Evolutionary conservation across 2,797 vertebrate species (phyloP), one percentile per base, ranked within the genome.

Genomic region (Merluccius polli): DNA sequence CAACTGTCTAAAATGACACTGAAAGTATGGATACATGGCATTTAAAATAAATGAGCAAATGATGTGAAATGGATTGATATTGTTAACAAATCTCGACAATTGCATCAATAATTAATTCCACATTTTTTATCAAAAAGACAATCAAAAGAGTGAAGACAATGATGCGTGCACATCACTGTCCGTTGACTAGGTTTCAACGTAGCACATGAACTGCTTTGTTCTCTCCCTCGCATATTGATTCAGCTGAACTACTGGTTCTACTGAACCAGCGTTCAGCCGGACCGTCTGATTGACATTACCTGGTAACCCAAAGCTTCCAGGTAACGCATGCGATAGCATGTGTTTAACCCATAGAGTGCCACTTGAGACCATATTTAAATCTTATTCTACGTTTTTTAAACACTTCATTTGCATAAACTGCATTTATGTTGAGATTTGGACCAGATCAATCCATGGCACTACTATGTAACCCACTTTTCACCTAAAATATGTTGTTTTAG

Each of bases 401-500:
- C 44, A 3, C 8, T 35, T 35, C 33, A 35, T n/a, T 59, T 9
- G 52, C n/a, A n/a, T n/a, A n/a, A n/a, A n/a, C n/a, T 59, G 7
- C 21, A 5, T 52, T n/a, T 16, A 48, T 16, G 48, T 52, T 5
- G 48, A 52, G 48, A n/a, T 52, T 52, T 52, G 48, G 21, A 5
- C 21, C 21, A 24, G 52, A 59, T 52, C 48, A 52, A 52, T 59
- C 52, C 21, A 59, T 59, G 52, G 21, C 21, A n/a, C 52, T 48
- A 18, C 18, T 24, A n/a, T n/a, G 52, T 59, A n/a, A 63, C 27
- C 27, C 16, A 48, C 38, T 67, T 48, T 31, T 33, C 7, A 27
- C 82, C 72, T 48, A 5, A 48, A 18, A 48, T 48, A 48, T 73
- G 38, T 70, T 11, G 38, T 48, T 18, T 21, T 18, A 59, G 21